phyloP scores from a whole-genome alignment of 2,113 vertebrate genomes.

The Dendropsophus ebraccatus region DNA sequence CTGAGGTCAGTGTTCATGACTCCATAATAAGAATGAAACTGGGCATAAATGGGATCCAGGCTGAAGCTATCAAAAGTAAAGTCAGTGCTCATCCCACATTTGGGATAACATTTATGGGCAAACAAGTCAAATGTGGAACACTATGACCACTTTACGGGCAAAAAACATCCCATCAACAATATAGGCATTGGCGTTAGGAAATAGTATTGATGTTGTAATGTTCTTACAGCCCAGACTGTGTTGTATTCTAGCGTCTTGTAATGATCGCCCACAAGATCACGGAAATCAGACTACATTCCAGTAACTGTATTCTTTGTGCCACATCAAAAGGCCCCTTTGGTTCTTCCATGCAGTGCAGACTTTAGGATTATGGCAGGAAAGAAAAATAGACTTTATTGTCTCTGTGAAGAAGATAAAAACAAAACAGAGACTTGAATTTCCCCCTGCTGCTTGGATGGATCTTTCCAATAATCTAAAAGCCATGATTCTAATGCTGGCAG shows the following conservation, averaged over 20 bases:
- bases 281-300: neutral
- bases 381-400: slow-evolving; percentile 27
- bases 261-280: neutral
- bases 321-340: slow-evolving; percentile 35
- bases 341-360: slow-evolving; percentile 13
- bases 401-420: slow-evolving; percentile 45
- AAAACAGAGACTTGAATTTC: slow-evolving; percentile 48
- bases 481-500: slow-evolving; percentile 44
- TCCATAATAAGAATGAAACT: neutral
- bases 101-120: neutral
- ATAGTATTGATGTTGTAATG: neutral
- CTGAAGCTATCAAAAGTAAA: neutral
- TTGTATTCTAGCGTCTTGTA: neutral
- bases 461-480: slow-evolving; percentile 48
- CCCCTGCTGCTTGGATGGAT: slow-evolving; percentile 41
- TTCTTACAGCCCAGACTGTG: neutral
- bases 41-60: neutral
- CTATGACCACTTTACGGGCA: neutral
- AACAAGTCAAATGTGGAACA: neutral
- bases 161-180: neutral
- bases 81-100: neutral
- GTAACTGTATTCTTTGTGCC: neutral
- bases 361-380: slow-evolving; percentile 33
- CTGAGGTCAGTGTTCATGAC: neutral
- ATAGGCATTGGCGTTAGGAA: neutral